A percentile compares a stretch with the other conserved stretches of the same genome.
These are phyloP conservation scores for Pangasius macronema DNA, from an alignment of 2,797 vertebrate genomes.

Conservation along the genomic window DNA sequence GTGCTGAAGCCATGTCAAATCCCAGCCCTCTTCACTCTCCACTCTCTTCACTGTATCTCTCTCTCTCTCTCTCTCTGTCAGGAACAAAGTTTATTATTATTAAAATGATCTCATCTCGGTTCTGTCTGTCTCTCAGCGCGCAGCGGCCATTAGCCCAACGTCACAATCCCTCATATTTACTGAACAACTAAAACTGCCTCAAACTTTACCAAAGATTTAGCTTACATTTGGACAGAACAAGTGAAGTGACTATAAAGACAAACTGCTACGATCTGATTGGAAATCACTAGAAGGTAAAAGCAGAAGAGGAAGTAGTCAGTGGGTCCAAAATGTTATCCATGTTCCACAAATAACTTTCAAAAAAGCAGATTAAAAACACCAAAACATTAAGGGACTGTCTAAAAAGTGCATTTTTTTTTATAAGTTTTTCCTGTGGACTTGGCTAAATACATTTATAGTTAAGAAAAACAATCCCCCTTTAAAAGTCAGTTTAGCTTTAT, in stretches of 20 bases:
- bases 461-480: background rate
- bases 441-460: background rate
- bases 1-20: slow-evolving; percentile 10
- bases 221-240: background rate
- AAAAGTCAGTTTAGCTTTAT: background rate
- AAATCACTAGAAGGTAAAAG: background rate
- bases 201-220: background rate
- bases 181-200: background rate
- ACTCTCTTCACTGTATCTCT: background rate
- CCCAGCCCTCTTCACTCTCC: background rate
- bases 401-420: background rate
- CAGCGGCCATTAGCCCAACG: background rate
- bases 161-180: background rate
- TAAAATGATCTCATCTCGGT: background rate
- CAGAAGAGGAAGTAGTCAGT: background rate
- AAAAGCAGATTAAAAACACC: background rate
- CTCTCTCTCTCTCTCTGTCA: background rate
- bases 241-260: background rate
- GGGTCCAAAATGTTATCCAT: background rate
- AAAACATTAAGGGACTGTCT: background rate
- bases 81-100: background rate
- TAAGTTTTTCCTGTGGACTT: background rate
- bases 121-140: too few relatives aligned
- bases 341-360: background rate
- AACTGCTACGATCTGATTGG: background rate